Evolutionary conservation across 2,113 vertebrate species (phyloP).

Genomic region (Podiceps cristatus): DNA sequence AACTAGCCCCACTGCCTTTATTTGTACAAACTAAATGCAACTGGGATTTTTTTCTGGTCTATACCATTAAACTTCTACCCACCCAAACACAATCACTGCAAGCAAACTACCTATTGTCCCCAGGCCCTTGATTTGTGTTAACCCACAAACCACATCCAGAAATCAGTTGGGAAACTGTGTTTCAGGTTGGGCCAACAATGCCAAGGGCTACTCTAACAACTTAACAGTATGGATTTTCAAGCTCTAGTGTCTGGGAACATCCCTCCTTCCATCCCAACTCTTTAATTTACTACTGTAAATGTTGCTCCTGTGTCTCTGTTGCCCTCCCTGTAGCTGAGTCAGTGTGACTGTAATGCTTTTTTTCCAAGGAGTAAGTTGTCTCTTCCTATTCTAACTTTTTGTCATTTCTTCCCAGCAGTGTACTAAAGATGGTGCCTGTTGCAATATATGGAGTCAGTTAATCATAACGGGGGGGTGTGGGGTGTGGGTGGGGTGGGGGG

Average conservation of each 20-base stretch:
- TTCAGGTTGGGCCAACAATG: conserved; percentile 38
- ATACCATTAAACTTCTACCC: not conserved
- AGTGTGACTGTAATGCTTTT: not conserved
- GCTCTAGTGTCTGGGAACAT: conserved; percentile 25
- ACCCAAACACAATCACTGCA: not conserved
- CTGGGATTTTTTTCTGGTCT: not conserved
- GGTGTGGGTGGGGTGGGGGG: too few species aligned
- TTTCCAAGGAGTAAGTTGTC: not conserved
- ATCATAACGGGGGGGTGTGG: not conserved
- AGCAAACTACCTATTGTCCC: not conserved
- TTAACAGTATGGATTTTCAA: not conserved
- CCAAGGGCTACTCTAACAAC: conserved; percentile 14
- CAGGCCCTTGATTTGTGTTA: conserved; percentile 27
- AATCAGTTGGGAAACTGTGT: not conserved
- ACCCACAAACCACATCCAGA: conserved; percentile 49
- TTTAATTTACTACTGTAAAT: not conserved
- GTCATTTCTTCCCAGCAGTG: not conserved
- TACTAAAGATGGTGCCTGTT: not conserved
- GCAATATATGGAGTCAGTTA: not conserved
- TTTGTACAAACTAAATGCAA: not conserved
- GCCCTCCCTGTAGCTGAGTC: not conserved
- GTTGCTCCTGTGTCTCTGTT: not conserved
- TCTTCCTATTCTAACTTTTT: not conserved
- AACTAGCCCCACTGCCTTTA: not conserved
- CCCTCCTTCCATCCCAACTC: not conserved